These are phyloP conservation scores for Orientallactaga sibirica DNA, from an alignment of 2,797 vertebrate genomes.

Conservation along the genomic window DNA sequence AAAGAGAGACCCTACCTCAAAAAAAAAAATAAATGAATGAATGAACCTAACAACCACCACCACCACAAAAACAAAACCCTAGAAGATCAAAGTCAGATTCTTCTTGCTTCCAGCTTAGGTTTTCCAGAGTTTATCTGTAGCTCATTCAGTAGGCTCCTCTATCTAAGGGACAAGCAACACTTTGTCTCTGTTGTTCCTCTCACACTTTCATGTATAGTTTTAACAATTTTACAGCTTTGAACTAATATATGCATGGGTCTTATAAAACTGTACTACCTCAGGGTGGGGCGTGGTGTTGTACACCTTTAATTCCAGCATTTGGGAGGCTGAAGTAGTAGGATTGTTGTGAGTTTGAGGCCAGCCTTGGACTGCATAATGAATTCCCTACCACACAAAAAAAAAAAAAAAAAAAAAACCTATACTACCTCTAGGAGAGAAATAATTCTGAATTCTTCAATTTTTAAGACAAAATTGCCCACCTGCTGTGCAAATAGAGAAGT, in stretches of 20 bases:
- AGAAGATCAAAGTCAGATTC: slow-evolving; percentile 32
- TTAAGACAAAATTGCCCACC: slow-evolving; percentile 37
- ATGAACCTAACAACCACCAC: background rate
- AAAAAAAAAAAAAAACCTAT: too few species aligned
- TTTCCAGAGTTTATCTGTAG: slow-evolving; percentile 10
- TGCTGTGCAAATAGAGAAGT: background rate
- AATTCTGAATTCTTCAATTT: slow-evolving; percentile 20
- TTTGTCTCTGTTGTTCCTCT: background rate
- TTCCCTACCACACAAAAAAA: too few species aligned
- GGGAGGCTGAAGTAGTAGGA: too few species aligned
- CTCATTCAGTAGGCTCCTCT: background rate
- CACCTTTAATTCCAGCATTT: too few species aligned
- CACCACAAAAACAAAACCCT: background rate
- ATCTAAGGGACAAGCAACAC: background rate
- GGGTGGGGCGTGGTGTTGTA: too few species aligned
- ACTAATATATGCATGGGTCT: background rate
- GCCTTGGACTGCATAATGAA: too few species aligned
- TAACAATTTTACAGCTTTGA: background rate
- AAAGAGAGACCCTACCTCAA: too few species aligned
- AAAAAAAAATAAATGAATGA: too few species aligned
- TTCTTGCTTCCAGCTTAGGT: background rate
- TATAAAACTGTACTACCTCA: slow-evolving; percentile 5
- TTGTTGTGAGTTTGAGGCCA: too few species aligned
- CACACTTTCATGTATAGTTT: background rate
- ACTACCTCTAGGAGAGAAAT: background rate